Evolutionary conservation across 2,797 vertebrate species (phyloP).

Genomic region (Notamacropus eugenii): DNA sequence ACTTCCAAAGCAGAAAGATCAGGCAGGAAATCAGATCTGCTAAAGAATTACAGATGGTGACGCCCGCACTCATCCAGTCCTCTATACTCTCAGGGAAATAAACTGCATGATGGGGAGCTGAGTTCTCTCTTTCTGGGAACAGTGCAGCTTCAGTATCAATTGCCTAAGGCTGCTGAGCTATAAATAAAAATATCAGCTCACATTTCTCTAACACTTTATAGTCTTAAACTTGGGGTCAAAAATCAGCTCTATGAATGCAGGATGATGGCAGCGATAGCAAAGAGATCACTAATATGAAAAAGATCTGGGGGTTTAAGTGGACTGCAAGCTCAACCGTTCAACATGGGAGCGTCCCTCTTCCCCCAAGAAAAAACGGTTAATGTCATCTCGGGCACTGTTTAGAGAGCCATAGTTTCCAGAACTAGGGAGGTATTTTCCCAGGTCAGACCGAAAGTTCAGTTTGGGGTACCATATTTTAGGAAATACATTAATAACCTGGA

Average conservation of each 20-base stretch:
- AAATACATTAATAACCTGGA: neutral
- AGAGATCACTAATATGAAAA: neutral
- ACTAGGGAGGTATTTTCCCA: neutral
- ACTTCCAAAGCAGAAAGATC: neutral
- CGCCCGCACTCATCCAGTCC: neutral
- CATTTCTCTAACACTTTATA: neutral
- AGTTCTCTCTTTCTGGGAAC: neutral
- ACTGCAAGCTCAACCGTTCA: neutral
- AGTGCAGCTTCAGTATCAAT: neutral
- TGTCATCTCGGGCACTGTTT: neutral
- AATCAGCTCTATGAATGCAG: neutral
- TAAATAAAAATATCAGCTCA: neutral
- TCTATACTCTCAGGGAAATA: neutral
- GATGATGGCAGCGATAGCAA: neutral
- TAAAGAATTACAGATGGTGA: neutral
- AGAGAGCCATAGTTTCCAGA: neutral
- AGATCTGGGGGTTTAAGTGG: neutral
- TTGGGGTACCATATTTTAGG: neutral
- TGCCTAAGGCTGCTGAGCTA: neutral
- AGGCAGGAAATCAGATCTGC: neutral
- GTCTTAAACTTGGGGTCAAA: neutral
- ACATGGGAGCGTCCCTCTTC: neutral
- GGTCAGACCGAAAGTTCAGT: neutral
- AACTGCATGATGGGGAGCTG: neutral
- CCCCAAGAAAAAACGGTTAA: neutral